Evolutionary conservation across 2,113 vertebrate species (phyloP).

Genomic region (Anarhynchus alexandrinus): DNA sequence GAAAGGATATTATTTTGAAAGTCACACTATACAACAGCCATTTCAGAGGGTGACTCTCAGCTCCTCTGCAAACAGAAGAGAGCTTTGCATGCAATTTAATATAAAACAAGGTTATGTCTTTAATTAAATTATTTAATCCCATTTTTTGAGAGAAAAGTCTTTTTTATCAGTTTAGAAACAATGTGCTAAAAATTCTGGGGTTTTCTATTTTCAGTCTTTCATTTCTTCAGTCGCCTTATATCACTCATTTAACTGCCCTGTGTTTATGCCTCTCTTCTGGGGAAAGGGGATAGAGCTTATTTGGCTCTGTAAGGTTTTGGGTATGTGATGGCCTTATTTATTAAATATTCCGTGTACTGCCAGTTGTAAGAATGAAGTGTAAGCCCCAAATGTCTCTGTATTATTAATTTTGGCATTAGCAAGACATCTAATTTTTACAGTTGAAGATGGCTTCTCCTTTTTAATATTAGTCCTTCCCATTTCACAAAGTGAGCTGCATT

Average conservation of each 20-base stretch:
- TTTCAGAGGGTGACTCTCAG: not conserved
- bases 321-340: not conserved
- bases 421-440: not conserved
- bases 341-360: not conserved
- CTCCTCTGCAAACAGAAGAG: constrained; percentile 9
- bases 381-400: not conserved
- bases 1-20: constrained; percentile 26
- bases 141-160: not conserved
- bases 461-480: not conserved
- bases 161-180: not conserved
- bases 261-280: not conserved
- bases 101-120: not conserved
- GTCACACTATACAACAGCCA: not conserved
- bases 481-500: not conserved
- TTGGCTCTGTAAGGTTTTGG: not conserved
- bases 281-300: not conserved
- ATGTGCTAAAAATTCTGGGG: not conserved
- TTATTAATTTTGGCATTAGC: constrained; percentile 5
- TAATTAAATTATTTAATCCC: not conserved
- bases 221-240: not conserved
- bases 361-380: not conserved
- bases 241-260: not conserved
- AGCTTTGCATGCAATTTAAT: not conserved
- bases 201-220: not conserved
- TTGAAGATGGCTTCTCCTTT: not conserved